Base-by-base conservation (phyloP, 23 tunicate species). In the Diplosoma virens region DNA sequence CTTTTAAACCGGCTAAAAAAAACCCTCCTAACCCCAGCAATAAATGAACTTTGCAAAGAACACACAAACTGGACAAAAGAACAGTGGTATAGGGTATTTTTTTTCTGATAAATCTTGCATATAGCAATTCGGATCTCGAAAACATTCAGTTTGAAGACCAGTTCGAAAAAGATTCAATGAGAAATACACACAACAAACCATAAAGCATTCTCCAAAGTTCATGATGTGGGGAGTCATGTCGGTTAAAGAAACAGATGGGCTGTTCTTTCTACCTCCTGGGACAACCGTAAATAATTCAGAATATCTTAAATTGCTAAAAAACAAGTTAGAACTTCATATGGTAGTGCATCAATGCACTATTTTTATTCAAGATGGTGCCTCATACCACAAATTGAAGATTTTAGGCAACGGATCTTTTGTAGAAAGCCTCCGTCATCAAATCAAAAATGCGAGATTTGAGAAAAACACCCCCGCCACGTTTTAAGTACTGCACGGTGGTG, bases 201-300 rank as follows among this genome's bases (percentile, higher is more conserved):
- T 68, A 3, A 68, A 68, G 37, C 75, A 68, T 68, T 41, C 52
- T 36, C 52, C 75, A 28, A 68, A 41, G 53, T 21, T 68, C 75
- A 68, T 68, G 24, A 68, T 68, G 37, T 68, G 75, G 75, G 53
- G 75, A 68, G 53, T 26, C 53, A 68, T 68, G 53, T 68, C 75
- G 53, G 55, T 41, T 20, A 68, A 68, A 26, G 75, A 53, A 36
- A 35, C 75, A 36, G 25, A 24, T 3, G 52, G 75, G 55, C 75
- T 68, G 11, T 68, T 68, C 55, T 68, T 68, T 68, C 53, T 68
- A 35, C 53, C 26, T 28, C 75, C 75, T 36, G 75, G 53, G 30
- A 68, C 75, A 37, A 68, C 75, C 11, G 37, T 21, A 23, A 68
- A 68, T 41, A 53, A 53, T n/a, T 41, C 53, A 41, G 37, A 68